Conservation (phyloP, 1,140 invertebrate species). For the Arctopsyche grandis region DNA sequence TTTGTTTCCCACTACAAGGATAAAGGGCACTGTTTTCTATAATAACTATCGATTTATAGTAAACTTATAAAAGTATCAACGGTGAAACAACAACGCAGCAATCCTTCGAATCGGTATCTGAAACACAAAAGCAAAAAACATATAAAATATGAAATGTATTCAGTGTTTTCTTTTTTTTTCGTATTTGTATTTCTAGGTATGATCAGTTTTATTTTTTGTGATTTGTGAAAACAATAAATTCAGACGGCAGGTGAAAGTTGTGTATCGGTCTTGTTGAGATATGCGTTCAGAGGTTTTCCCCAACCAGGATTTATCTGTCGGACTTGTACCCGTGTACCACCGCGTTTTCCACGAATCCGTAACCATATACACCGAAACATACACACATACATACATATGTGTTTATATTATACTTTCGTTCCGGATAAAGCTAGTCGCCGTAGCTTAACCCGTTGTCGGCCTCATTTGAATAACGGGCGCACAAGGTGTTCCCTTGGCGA, state of each 20-base stretch:
- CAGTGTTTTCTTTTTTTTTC: background rate
- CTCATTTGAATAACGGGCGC: background rate
- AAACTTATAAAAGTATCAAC: conserved; percentile 35
- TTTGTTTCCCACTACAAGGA: conserved; percentile 38
- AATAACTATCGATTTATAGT: conserved; percentile 30
- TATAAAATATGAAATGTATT: background rate
- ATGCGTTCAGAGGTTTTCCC: too few relatives aligned
- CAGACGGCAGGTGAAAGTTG: too few relatives aligned
- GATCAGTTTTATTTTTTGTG: too few relatives aligned
- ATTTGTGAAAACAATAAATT: too few relatives aligned
- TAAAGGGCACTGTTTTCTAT: conserved; percentile 35
- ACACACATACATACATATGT: too few relatives aligned
- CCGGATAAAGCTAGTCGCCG: background rate
- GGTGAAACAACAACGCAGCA: conserved; percentile 23
- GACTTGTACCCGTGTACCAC: too few relatives aligned
- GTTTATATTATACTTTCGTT: too few relatives aligned
- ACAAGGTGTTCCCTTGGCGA: background rate
- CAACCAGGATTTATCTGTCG: too few relatives aligned
- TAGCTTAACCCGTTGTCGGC: background rate
- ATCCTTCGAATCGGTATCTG: conserved; percentile 35
- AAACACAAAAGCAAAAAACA: conserved; percentile 22
- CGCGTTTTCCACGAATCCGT: too few relatives aligned
- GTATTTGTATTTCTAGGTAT: too few relatives aligned
- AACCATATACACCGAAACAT: too few relatives aligned
- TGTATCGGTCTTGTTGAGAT: too few relatives aligned